A percentile compares a stretch with the other conserved stretches of the same genome.
Conservation (phyloP, 2,888 invertebrate species). For the Caenorhabditis parvicauda region DNA sequence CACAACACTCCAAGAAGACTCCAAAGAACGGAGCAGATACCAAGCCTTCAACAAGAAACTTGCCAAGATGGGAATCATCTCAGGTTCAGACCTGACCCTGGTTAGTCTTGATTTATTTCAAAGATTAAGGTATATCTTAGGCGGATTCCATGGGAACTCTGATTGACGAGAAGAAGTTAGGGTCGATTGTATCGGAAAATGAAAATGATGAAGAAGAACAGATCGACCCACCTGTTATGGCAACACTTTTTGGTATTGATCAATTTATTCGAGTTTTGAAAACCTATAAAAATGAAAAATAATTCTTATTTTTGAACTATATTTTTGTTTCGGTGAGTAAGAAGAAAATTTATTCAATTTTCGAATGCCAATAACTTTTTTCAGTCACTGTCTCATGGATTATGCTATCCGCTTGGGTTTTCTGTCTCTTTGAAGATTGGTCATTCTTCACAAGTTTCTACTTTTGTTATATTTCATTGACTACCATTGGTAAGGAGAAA, state of each 20-base stretch:
- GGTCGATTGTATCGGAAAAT: no score
- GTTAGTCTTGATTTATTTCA: no score
- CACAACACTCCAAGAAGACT: slow-evolving; percentile 9
- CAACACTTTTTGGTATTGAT: slow-evolving; percentile 31
- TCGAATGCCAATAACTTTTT: slow-evolving; percentile 68
- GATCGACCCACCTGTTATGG: slow-evolving; percentile 50
- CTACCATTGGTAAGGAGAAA: slow-evolving; percentile 44
- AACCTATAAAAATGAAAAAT: not conserved
- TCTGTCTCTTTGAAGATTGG: slow-evolving; percentile 66
- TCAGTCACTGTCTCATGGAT: slow-evolving; percentile 77
- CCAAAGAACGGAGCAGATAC: slow-evolving; percentile 7
- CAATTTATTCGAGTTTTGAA: not conserved
- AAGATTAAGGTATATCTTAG: no score
- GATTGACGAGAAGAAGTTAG: not conserved
- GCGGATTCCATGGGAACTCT: no score
- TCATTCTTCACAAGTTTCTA: slow-evolving; percentile 58
- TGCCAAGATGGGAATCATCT: not conserved
- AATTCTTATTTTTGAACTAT: no score
- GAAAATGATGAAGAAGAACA: slow-evolving; percentile 33
- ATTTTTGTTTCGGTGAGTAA: not conserved
- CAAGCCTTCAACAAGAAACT: slow-evolving; percentile 5
- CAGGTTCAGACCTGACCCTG: no score
- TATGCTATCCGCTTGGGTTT: slow-evolving; percentile 84
- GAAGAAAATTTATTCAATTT: not conserved
- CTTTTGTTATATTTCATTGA: slow-evolving; percentile 61